phyloP scores from a whole-genome alignment of 2,888 invertebrate species.

The Cetonia aurata region DNA sequence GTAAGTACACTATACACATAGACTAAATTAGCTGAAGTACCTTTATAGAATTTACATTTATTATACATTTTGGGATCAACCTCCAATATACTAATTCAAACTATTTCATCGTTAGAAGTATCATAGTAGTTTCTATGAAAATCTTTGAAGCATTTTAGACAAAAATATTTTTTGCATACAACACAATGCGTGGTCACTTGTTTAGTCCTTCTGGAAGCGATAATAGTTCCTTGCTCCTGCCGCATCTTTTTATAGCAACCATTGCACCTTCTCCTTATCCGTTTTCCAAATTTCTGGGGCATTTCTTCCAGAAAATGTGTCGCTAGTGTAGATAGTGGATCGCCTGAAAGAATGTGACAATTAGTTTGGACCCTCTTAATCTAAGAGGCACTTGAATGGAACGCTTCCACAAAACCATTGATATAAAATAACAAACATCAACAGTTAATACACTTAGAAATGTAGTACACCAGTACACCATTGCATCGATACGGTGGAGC shows the following conservation, averaged over 20 bases:
- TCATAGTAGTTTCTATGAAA: constrained; percentile 12
- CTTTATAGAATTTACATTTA: not conserved
- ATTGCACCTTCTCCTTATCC: constrained; percentile 21
- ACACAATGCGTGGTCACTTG: constrained; percentile 35
- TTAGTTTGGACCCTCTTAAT: no score
- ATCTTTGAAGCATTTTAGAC: constrained; percentile 21
- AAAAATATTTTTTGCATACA: constrained; percentile 24
- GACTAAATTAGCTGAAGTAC: not conserved
- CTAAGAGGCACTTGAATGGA: no score
- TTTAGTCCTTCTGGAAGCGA: constrained; percentile 31
- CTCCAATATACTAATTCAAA: not conserved
- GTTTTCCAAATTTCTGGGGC: constrained; percentile 21
- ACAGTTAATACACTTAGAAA: no score
- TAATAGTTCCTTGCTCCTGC: constrained; percentile 7
- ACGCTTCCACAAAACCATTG: no score
- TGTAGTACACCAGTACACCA: no score
- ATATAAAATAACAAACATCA: no score
- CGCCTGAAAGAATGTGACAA: no score
- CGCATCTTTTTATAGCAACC: constrained; percentile 37
- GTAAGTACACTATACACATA: not conserved
- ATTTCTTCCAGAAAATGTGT: constrained; percentile 27
- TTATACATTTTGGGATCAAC: not conserved
- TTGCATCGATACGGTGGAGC: no score
- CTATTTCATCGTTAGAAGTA: not conserved
- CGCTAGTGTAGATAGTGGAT: not conserved